Percentiles rank a stretch among this genome's conserved stretches.
Evolutionary conservation across 2,797 vertebrate species (phyloP).

Genomic region (Microctenopoma stevenorrisi): DNA sequence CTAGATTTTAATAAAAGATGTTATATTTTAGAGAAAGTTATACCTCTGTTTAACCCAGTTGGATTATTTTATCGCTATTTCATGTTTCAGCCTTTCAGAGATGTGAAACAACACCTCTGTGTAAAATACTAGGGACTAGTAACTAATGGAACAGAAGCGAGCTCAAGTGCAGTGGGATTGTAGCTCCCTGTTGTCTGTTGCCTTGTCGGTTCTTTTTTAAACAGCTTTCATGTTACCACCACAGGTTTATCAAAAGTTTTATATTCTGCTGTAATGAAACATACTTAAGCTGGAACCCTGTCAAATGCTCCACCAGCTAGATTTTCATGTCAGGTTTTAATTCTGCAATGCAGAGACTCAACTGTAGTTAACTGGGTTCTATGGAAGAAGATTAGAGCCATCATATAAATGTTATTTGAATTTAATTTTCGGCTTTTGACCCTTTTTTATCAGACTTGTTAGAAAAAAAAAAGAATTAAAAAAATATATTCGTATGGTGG

Average conservation of each 20-base stretch:
- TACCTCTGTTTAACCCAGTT: neutral
- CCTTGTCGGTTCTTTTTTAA: neutral
- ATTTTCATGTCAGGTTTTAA: no score
- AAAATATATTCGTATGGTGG: no score
- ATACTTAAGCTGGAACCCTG: no score
- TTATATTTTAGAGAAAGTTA: neutral
- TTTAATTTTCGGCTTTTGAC: no score
- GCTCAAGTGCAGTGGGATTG: neutral
- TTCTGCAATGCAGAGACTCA: no score
- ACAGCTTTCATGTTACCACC: neutral
- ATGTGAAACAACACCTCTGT: neutral
- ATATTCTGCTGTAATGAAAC: no score
- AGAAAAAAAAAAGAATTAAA: no score
- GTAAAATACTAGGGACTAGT: neutral
- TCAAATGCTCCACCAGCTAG: no score
- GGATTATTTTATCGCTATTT: neutral
- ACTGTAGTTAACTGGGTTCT: no score
- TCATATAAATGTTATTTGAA: no score
- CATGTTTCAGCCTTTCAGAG: neutral
- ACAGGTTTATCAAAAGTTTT: neutral
- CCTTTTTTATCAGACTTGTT: neutral
- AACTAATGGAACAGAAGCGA: neutral
- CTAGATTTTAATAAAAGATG: neutral
- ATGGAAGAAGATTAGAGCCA: no score
- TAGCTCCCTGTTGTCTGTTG: neutral